These are phyloP conservation scores for Boleophthalmus pectinirostris DNA, from an alignment of 2,113 vertebrate genomes.

Conservation along the genomic window DNA sequence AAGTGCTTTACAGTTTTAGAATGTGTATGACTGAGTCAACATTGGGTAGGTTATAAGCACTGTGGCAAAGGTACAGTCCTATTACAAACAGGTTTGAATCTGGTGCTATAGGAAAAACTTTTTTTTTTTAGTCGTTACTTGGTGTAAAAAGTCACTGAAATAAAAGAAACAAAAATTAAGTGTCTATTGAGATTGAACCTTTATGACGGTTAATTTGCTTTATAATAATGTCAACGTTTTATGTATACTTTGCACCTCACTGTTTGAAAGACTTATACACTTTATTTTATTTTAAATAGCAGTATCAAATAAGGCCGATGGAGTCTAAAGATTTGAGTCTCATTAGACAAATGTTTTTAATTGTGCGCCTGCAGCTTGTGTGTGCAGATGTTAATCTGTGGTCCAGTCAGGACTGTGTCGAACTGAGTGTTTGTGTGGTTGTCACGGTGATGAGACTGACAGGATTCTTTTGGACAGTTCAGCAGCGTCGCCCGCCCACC, in stretches of 20 bases:
- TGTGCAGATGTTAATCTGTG: conserved; percentile 14
- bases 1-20: no score
- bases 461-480: conserved; percentile 62
- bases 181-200: no score
- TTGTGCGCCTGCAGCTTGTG: neutral
- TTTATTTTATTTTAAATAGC: neutral
- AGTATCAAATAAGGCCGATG: neutral
- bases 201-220: neutral
- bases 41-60: no score
- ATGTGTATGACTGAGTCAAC: no score
- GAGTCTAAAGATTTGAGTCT: conserved; percentile 1
- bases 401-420: conserved; percentile 44
- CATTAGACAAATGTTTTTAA: conserved; percentile 7
- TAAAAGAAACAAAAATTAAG: no score
- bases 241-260: neutral
- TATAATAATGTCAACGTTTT: neutral
- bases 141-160: no score
- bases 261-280: neutral
- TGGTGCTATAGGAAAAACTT: no score
- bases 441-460: conserved; percentile 66
- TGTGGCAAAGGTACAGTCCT: no score
- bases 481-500: conserved; percentile 35
- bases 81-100: no score
- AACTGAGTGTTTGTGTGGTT: conserved; percentile 50
- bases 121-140: no score